Evolutionary conservation across 2,113 vertebrate genomes (phyloP).

Genomic region (Chloroceryle aenea): DNA sequence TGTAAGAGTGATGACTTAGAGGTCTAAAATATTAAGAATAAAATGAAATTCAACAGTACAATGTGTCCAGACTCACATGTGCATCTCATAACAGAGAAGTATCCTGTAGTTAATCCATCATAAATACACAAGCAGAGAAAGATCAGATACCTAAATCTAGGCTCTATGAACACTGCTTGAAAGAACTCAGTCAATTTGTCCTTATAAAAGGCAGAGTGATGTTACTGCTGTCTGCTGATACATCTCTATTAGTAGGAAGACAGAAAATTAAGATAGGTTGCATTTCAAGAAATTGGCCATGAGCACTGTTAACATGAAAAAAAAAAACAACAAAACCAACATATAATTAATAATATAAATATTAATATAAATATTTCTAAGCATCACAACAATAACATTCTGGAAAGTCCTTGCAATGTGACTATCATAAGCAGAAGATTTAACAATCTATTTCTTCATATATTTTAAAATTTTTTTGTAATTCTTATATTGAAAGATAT

Average conservation of each 20-base stretch:
- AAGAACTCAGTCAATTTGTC: not conserved
- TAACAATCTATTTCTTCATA: not conserved
- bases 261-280: not conserved
- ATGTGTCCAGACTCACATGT: not conserved
- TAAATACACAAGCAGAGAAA: not conserved
- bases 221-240: not conserved
- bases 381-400: not conserved
- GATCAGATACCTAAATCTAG: not conserved
- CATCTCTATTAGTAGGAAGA: not conserved
- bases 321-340: not conserved
- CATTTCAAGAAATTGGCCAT: not conserved
- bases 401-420: not conserved
- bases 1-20: not conserved
- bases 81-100: not conserved
- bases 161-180: not conserved
- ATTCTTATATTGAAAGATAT: not conserved
- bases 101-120: not conserved
- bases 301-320: not conserved
- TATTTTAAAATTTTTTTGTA: not conserved
- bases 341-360: too few relatives aligned
- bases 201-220: not conserved
- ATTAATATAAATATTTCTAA: not conserved
- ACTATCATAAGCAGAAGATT: not conserved
- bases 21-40: not conserved
- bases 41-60: not conserved